Conservation (phyloP, 2,888 invertebrate genomes). For the Zygothrica quintamaculata region DNA sequence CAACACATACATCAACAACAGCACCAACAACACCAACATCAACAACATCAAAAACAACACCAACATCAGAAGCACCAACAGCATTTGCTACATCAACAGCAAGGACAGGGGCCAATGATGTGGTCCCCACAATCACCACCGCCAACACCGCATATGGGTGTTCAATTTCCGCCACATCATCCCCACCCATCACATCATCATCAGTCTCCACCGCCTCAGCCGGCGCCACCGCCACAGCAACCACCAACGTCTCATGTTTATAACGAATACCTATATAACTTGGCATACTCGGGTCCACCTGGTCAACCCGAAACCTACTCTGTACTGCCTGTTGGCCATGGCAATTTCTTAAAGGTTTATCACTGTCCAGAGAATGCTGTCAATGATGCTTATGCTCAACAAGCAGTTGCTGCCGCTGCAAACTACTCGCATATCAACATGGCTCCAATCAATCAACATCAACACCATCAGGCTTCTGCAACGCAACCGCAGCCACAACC, state of each 20-base stretch:
- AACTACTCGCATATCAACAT: conserved; percentile 66
- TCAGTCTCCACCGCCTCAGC: conserved; percentile 39
- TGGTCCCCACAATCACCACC: conserved; percentile 58
- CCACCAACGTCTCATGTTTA: conserved; percentile 65
- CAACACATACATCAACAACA: conserved; percentile 25
- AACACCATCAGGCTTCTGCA: conserved; percentile 31
- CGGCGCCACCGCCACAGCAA: conserved; percentile 29
- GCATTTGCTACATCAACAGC: conserved; percentile 47
- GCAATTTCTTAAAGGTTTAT: conserved; percentile 84
- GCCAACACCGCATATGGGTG: conserved; percentile 59
- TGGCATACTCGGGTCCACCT: conserved; percentile 63
- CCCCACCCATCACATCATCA: conserved; percentile 32
- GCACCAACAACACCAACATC: conserved; percentile 23
- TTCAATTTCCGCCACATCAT: conserved; percentile 54
- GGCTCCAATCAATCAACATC: conserved; percentile 62
- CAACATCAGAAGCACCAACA: conserved; percentile 20
- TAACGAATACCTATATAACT: conserved; percentile 78
- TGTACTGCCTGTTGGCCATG: conserved; percentile 83
- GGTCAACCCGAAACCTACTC: conserved; percentile 82
- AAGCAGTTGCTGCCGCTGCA: conserved; percentile 37
- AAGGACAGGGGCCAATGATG: conserved; percentile 56
- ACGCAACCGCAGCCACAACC: conserved; percentile 26
- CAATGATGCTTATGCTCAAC: conserved; percentile 59
- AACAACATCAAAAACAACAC: conserved; percentile 46
- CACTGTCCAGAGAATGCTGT: conserved; percentile 80